These are phyloP conservation scores for Acleris cristana DNA, from an alignment of 2,888 invertebrate species.

Conservation along the genomic window DNA sequence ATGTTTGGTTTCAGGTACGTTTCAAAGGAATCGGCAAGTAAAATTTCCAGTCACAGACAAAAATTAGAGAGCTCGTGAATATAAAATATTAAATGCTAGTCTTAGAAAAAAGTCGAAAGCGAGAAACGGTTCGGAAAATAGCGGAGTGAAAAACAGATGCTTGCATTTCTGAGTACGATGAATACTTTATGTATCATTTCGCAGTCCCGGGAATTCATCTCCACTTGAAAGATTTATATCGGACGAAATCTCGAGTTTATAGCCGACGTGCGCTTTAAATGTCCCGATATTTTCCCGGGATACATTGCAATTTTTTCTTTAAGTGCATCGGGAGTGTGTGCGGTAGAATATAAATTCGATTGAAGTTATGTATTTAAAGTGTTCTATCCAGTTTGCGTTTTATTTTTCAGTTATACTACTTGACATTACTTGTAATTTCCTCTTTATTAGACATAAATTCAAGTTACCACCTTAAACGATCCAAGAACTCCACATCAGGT, in stretches of 20 bases:
- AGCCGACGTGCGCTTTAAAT: conserved; percentile 59
- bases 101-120: conserved; percentile 45
- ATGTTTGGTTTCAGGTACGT: conserved; percentile 30
- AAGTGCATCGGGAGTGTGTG: conserved; percentile 25
- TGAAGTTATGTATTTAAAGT: background rate
- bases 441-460: too few species aligned
- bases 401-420: too few species aligned
- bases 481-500: too few species aligned
- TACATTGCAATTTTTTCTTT: conserved; percentile 35
- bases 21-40: background rate
- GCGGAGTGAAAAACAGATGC: conserved; percentile 69
- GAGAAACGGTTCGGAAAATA: conserved; percentile 51
- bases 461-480: too few species aligned
- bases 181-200: conserved; percentile 81
- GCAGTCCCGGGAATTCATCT: conserved; percentile 75
- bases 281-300: conserved; percentile 48
- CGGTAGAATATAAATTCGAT: conserved; percentile 16
- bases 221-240: conserved; percentile 79
- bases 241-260: conserved; percentile 72
- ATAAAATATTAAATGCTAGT: conserved; percentile 35
- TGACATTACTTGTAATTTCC: too few species aligned
- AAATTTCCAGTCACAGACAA: background rate
- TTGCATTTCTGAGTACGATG: conserved; percentile 73
- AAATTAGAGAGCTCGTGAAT: conserved; percentile 1
- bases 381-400: too few species aligned